Conservation (phyloP, 2,797 vertebrate genomes). For the Coregonus sp. region DNA sequence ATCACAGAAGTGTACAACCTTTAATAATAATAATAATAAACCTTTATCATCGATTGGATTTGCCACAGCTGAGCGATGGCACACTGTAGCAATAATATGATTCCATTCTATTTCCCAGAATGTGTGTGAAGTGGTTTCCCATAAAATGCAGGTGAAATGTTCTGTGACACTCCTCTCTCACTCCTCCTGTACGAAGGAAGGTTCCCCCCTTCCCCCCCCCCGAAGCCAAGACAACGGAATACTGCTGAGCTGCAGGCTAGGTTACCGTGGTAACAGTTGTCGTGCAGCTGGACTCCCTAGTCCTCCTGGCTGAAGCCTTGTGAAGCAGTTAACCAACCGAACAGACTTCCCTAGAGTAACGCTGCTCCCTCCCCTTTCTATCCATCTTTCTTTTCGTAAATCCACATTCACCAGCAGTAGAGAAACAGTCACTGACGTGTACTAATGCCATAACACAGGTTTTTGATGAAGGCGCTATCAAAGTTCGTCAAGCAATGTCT, state of each 20-base stretch:
- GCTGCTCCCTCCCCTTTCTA: conserved; percentile 44
- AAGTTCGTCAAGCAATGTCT: conserved; percentile 31
- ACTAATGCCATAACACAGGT: conserved; percentile 59
- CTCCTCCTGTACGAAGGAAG: conserved; percentile 78
- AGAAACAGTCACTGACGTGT: conserved; percentile 39
- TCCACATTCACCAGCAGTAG: conserved; percentile 46
- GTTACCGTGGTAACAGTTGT: conserved; percentile 87
- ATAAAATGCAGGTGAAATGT: conserved; percentile 20
- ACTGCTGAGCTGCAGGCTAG: conserved; percentile 70
- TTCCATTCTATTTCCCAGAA: conserved; percentile 1
- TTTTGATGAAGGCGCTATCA: conserved; percentile 61
- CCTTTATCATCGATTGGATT: too few relatives aligned
- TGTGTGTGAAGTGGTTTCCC: background rate
- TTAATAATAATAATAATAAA: too few relatives aligned
- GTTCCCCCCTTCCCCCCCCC: conserved; percentile 35
- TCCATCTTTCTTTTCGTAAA: conserved; percentile 41
- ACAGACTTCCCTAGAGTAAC: conserved; percentile 73
- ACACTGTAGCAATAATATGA: background rate
- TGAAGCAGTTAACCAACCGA: conserved; percentile 62
- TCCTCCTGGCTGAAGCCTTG: conserved; percentile 69
- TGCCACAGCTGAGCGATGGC: background rate
- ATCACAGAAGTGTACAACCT: too few relatives aligned
- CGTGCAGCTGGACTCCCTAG: conserved; percentile 68
- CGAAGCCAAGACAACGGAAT: conserved; percentile 65
- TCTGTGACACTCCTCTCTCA: conserved; percentile 60